phyloP scores from a whole-genome alignment of 2,888 invertebrate genomes.

The Chironomus riparius region DNA sequence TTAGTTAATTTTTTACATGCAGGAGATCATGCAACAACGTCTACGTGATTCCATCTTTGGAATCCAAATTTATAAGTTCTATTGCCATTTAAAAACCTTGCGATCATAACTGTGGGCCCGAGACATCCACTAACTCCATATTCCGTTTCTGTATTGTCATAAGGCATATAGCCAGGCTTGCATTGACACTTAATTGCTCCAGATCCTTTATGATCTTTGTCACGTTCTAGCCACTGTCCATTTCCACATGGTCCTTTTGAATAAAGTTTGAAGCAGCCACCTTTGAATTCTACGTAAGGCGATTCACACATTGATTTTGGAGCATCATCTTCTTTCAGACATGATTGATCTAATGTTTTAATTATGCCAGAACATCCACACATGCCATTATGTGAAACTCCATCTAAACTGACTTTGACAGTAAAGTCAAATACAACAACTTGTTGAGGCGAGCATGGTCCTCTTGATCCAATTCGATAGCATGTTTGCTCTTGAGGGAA shows the following conservation, averaged over 20 bases:
- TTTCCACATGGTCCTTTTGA: conserved; percentile 66
- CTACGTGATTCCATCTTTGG: conserved; percentile 17
- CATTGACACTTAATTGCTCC: conserved; percentile 55
- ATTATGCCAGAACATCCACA: conserved; percentile 58
- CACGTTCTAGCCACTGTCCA: conserved; percentile 60
- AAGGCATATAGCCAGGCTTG: conserved; percentile 53
- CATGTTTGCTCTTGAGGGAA: conserved; percentile 65
- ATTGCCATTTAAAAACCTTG: conserved; percentile 53
- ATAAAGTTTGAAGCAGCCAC: conserved; percentile 67
- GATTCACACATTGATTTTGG: conserved; percentile 46
- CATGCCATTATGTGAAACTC: conserved; percentile 71
- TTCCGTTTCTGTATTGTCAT: conserved; percentile 34
- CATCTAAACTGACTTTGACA: conserved; percentile 66
- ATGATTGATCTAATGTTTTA: conserved; percentile 40
- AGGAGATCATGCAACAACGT: not conserved
- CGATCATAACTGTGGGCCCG: conserved; percentile 53
- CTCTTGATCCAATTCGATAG: conserved; percentile 66
- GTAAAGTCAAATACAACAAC: conserved; percentile 75
- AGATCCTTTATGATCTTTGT: conserved; percentile 37
- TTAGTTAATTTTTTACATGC: not conserved
- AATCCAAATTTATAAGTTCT: conserved; percentile 32
- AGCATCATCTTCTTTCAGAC: conserved; percentile 33
- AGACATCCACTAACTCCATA: conserved; percentile 47
- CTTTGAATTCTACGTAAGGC: conserved; percentile 53
- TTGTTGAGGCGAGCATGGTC: conserved; percentile 63